These are phyloP conservation scores for Pseudorectes ferrugineus DNA, from an alignment of 2,113 vertebrate genomes.

Conservation along the genomic window DNA sequence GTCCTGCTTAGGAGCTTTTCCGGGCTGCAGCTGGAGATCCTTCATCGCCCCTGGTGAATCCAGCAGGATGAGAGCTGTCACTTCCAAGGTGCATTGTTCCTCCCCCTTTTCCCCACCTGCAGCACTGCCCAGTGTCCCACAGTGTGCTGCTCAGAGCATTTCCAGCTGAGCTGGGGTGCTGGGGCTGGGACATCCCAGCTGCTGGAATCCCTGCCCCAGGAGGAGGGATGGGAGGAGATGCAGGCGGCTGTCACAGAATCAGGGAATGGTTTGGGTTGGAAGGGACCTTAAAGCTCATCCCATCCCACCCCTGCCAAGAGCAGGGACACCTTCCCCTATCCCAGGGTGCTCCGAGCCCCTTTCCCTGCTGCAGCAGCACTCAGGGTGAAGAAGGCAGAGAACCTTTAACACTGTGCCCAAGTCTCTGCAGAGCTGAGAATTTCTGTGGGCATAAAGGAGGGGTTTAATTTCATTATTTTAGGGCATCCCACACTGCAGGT, in stretches of 20 bases:
- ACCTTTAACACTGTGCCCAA: neutral
- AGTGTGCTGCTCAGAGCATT: neutral
- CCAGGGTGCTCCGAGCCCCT: neutral
- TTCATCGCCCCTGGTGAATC: accelerated
- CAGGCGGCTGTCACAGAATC: neutral
- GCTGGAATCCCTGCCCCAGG: neutral
- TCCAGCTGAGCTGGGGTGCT: neutral
- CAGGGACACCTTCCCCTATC: neutral
- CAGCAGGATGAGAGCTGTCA: neutral
- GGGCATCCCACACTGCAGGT: neutral
- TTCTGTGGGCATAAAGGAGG: neutral
- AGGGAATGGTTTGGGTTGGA: neutral
- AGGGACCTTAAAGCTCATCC: neutral
- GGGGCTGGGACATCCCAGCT: neutral
- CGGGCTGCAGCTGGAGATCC: neutral
- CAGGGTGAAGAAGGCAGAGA: neutral
- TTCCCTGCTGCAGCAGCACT: neutral
- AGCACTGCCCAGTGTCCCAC: neutral
- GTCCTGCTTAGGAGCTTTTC: neutral
- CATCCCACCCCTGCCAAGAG: neutral
- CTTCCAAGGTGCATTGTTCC: neutral
- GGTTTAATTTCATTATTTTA: neutral
- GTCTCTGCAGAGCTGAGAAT: neutral
- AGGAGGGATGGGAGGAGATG: neutral
- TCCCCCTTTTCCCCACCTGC: neutral